These are phyloP conservation scores for Damaliscus lunatus DNA, from an alignment of 2,113 vertebrate genomes.

Conservation along the genomic window DNA sequence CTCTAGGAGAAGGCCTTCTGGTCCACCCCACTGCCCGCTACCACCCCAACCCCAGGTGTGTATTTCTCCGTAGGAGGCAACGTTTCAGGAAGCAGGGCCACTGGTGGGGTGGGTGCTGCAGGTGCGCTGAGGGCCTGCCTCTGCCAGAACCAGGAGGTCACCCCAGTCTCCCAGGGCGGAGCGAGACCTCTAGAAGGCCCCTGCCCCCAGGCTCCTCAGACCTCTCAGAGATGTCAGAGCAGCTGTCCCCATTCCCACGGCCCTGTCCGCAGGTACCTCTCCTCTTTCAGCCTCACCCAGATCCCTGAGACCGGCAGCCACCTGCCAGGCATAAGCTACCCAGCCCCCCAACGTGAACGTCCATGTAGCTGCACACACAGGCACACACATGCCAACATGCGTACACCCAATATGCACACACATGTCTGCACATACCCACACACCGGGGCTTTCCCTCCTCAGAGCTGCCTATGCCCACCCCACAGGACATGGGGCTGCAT, in stretches of 20 bases:
- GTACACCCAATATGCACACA: background rate
- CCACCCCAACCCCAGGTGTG: background rate
- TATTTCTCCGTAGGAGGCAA: background rate
- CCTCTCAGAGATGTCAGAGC: background rate
- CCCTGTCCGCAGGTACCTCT: background rate
- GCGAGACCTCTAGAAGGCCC: background rate
- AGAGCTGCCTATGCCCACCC: background rate
- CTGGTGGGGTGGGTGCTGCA: too few species aligned
- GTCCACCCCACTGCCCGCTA: too few species aligned
- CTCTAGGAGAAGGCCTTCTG: background rate
- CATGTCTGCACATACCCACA: background rate
- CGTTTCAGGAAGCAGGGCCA: background rate
- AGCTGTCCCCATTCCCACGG: background rate
- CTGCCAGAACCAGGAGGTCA: too few species aligned
- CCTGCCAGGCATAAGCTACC: background rate
- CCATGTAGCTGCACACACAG: background rate
- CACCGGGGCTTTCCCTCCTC: background rate
- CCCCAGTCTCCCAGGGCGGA: background rate
- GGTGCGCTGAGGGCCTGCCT: background rate
- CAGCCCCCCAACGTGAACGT: rapidly evolving
- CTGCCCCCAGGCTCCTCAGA: background rate
- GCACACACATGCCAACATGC: background rate
- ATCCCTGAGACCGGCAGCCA: background rate
- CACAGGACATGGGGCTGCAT: too few species aligned
- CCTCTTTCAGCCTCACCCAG: background rate